These are phyloP conservation scores for Ophioderma brevispina DNA, from an alignment of 35 echinoderm and acorn worm genomes.

Conservation along the genomic window DNA sequence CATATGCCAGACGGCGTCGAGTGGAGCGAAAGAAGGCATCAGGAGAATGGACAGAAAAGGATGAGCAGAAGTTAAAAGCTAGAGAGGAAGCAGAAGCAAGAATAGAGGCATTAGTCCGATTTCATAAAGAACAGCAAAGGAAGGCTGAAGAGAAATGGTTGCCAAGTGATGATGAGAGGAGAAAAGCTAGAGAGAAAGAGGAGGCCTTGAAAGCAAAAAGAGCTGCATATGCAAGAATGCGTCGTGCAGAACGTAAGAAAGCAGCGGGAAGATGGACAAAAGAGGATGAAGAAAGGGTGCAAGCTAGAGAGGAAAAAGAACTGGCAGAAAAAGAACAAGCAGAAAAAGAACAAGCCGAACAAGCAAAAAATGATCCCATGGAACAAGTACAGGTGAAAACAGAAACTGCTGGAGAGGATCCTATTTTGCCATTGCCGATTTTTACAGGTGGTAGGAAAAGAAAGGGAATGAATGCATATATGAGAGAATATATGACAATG, in stretches of 20 bases:
- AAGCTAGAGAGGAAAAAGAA: not conserved
- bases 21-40: not conserved
- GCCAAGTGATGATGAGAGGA: not conserved
- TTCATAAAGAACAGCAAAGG: no score
- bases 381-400: no score
- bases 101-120: no score
- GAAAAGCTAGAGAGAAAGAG: not conserved
- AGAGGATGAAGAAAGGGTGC: not conserved
- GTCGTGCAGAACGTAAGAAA: not conserved
- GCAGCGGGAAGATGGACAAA: not conserved
- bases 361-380: no score
- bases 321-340: no score
- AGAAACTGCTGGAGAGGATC: no score
- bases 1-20: not conserved
- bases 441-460: no score
- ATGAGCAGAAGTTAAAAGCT: not conserved
- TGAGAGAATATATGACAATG: no score
- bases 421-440: no score
- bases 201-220: not conserved
- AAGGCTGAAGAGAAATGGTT: no score
- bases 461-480: no score
- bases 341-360: no score
- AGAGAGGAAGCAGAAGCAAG: not conserved
- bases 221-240: not conserved
- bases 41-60: not conserved